phyloP scores from a whole-genome alignment of 2,888 invertebrate species.

The Spodoptera exigua region DNA sequence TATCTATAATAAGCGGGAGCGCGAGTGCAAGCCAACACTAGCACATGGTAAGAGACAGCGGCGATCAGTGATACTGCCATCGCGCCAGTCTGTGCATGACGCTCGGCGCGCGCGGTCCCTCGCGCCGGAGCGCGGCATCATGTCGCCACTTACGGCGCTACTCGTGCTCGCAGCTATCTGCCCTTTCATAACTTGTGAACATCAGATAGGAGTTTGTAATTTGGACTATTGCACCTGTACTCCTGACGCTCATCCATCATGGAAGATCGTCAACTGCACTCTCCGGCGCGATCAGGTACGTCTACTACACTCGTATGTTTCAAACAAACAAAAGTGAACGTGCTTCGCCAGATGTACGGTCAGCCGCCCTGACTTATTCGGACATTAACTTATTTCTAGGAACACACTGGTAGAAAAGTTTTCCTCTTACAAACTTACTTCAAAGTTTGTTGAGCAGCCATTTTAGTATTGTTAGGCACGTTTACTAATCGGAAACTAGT shows the following conservation, averaged over 20 bases:
- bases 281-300: conserved; percentile 89
- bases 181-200: conserved; percentile 67
- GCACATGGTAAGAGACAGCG: conserved; percentile 59
- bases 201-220: conserved; percentile 82
- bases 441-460: conserved; percentile 14
- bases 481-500: conserved; percentile 28
- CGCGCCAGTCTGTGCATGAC: conserved; percentile 77
- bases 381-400: conserved; percentile 51
- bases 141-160: conserved; percentile 74
- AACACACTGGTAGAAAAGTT: conserved; percentile 45
- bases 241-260: conserved; percentile 87
- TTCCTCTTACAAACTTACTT: conserved; percentile 15
- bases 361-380: conserved; percentile 48
- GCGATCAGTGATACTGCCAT: conserved; percentile 47
- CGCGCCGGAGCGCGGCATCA: conserved; percentile 81
- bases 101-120: conserved; percentile 73
- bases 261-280: conserved; percentile 91
- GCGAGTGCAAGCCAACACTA: conserved; percentile 73
- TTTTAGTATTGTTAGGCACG: conserved; percentile 8
- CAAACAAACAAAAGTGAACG: conserved; percentile 69
- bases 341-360: conserved; percentile 62
- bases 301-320: conserved; percentile 60
- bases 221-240: conserved; percentile 89
- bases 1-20: conserved; percentile 75
- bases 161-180: conserved; percentile 87